phyloP scores from a whole-genome alignment of 2,888 invertebrate genomes.

The Tipula confusa region DNA sequence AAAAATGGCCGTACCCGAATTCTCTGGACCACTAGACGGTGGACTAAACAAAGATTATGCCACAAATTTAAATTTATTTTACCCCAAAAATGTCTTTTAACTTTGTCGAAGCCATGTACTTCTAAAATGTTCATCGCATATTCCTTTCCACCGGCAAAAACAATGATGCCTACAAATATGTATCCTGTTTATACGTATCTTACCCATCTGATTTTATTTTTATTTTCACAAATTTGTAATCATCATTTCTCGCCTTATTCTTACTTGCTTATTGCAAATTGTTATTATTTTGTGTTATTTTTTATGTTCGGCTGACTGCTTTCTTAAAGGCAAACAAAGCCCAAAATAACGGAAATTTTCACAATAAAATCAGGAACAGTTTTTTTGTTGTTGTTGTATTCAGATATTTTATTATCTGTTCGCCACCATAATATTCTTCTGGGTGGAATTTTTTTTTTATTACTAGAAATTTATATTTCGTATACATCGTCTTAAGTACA shows the following conservation, averaged over 20 bases:
- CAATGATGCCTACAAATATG: not conserved
- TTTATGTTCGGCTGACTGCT: not conserved
- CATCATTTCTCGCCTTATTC: not conserved
- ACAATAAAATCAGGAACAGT: not conserved
- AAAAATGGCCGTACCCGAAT: too few relatives aligned
- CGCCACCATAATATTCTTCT: not conserved
- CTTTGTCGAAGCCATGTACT: too few relatives aligned
- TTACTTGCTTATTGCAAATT: not conserved
- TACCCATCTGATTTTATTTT: not conserved
- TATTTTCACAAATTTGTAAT: slow-evolving; percentile 20
- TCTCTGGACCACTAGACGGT: too few relatives aligned
- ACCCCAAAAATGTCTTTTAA: too few relatives aligned
- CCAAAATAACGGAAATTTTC: not conserved
- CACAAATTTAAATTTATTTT: too few relatives aligned
- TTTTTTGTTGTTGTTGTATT: not conserved
- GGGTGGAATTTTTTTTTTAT: not conserved
- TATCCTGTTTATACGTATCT: not conserved
- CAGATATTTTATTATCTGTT: not conserved
- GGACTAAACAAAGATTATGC: too few relatives aligned
- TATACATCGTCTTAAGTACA: not conserved
- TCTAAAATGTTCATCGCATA: too few relatives aligned
- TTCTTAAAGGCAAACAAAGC: not conserved
- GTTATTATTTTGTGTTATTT: not conserved
- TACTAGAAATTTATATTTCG: not conserved
- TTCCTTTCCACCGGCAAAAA: not conserved